Base-by-base conservation (phyloP, 2,113 vertebrate genomes). In the Turdus rufiventris region DNA sequence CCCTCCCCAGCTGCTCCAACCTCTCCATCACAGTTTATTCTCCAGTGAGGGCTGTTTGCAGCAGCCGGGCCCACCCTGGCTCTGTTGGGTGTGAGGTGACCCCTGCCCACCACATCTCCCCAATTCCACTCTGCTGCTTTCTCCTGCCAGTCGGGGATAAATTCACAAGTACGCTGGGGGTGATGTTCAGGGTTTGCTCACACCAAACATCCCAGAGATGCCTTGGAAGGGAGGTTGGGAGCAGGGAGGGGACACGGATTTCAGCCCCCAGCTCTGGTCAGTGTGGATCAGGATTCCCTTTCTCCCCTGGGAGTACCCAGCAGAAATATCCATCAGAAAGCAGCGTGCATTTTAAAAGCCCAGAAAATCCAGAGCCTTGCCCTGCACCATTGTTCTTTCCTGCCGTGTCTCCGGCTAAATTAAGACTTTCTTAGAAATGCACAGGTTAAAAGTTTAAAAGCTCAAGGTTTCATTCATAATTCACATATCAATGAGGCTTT, bases 381-480 rank as follows among this genome's bases (percentile, higher is more conserved):
- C 26, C 60, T 9, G 29, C 81, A 33, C 73, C 76, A 57, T 93
- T 94, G 96, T 91, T 93, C 91, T 78, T 63, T 10, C 80, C 85
- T 81, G 57, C 85, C 2, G 0, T 10, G 47, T 77, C 85, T 93
- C 57, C 25, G 89, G 56, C 89, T 93, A 93, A 94, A 94, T 96
- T 80, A 88, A 96, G 94, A 87, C 87, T 93, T 95, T 92, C 93
- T 96, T 95, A 79, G 94, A 96, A 95, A 92, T 18, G 78, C 80
- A 6, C 93, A 97, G 97, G 97, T 96, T 97, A 96, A 96, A 96
- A 97, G 97, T 97, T 97, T 86, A 97, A 97, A 93, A 96, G 96
- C 96, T 96, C 65, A 91, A 93, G 85, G 94, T 96, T 97, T 96
- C 97, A 97, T 97, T 96, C 96, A 96, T 96, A 96, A 97, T 97